phyloP scores from a whole-genome alignment of 1,140 invertebrate genomes.

The Bombyx mandarina region DNA sequence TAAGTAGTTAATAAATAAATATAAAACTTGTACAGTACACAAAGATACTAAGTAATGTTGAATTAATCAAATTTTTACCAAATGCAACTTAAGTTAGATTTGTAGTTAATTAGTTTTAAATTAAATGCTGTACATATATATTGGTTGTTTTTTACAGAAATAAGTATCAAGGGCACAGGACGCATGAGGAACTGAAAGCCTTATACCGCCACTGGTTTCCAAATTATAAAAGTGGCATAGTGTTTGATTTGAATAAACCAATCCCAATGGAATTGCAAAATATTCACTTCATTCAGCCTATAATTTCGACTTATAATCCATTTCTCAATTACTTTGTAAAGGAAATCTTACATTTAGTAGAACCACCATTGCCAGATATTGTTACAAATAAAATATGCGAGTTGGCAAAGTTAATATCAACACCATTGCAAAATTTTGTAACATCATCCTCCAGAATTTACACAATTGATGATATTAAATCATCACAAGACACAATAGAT shows the following conservation, averaged over 20 bases:
- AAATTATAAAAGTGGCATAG: conserved; percentile 37
- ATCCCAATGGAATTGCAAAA: conserved; percentile 40
- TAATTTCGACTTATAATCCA: conserved; percentile 47
- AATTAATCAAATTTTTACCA: no score
- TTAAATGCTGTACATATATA: no score
- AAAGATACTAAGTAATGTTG: no score
- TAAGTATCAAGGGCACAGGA: conserved; percentile 17
- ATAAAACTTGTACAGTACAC: no score
- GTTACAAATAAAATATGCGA: conserved; percentile 39
- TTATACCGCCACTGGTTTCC: conserved; percentile 57
- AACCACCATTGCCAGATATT: conserved; percentile 31
- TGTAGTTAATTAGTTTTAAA: no score
- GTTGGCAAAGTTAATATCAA: conserved; percentile 47
- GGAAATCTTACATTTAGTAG: conserved; percentile 41
- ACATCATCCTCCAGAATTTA: conserved; percentile 32
- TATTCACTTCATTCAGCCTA: conserved; percentile 45
- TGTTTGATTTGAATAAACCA: conserved; percentile 45
- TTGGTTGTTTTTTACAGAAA: conserved; percentile 17
- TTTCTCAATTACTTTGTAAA: conserved; percentile 48
- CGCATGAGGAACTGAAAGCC: conserved; percentile 35
- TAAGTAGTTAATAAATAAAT: conserved; percentile 22
- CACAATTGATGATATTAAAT: conserved; percentile 45
- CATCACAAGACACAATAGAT: conserved; percentile 8
- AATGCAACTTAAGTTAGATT: no score
- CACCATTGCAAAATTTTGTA: conserved; percentile 28